These are phyloP conservation scores for Amphimedon queenslandica DNA, from an alignment of 37 sponge, comb jelly and placozoan genomes.

Conservation along the genomic window DNA sequence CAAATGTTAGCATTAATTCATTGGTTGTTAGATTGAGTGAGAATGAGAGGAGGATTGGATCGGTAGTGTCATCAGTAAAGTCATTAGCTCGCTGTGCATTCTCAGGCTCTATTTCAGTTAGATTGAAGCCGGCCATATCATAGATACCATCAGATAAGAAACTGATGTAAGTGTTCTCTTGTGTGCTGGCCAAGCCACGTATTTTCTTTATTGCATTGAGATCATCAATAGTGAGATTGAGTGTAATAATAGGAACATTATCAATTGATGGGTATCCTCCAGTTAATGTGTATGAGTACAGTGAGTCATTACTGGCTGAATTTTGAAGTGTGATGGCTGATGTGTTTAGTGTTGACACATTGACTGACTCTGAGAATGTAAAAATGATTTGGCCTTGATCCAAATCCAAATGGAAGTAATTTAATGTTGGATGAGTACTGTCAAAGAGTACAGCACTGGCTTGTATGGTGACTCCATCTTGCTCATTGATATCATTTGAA, in stretches of 20 bases:
- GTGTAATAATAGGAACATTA: constrained; percentile 40
- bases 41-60: constrained; percentile 56
- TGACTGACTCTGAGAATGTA: constrained; percentile 73
- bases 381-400: constrained; percentile 52
- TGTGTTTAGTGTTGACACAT: constrained; percentile 44
- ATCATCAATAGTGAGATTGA: constrained; percentile 56
- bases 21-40: constrained; percentile 69
- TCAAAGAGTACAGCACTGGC: constrained; percentile 45
- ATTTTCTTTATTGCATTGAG: constrained; percentile 74
- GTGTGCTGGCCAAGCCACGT: constrained; percentile 41
- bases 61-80: constrained; percentile 56
- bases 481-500: constrained; percentile 41
- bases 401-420: constrained; percentile 63
- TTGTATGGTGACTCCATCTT: constrained; percentile 52
- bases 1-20: constrained; percentile 68
- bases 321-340: constrained; percentile 63
- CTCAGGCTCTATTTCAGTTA: constrained; percentile 37
- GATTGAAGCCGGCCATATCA: constrained; percentile 74
- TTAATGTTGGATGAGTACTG: constrained; percentile 55
- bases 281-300: constrained; percentile 29
- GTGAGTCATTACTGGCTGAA: background rate
- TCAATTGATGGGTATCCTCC: constrained; percentile 21
- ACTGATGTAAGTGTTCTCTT: constrained; percentile 57
- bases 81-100: constrained; percentile 6
- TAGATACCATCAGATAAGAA: constrained; percentile 40